Percentiles rank a stretch among this genome's conserved stretches.
Conservation (phyloP, 2,113 vertebrate genomes). For the Tachysurus vachellii region DNA sequence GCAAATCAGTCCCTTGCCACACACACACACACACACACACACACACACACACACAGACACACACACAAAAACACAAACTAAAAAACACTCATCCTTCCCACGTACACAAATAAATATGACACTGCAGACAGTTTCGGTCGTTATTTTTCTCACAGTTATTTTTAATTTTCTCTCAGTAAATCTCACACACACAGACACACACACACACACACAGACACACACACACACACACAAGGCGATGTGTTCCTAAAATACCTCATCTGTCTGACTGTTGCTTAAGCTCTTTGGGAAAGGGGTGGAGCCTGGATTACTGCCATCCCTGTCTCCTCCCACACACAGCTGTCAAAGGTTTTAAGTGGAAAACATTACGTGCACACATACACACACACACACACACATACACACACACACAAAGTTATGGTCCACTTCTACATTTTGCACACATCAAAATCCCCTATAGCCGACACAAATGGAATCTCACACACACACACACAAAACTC, state of each 20-base stretch:
- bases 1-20: conserved; percentile 48
- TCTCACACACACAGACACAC: conserved; percentile 18
- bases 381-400: conserved; percentile 13
- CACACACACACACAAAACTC: conserved; percentile 9
- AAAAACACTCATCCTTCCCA: conserved; percentile 27
- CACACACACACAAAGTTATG: conserved; percentile 4
- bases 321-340: conserved; percentile 43
- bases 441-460: background rate
- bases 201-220: conserved; percentile 14
- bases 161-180: conserved; percentile 24
- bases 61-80: conserved; percentile 14
- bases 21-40: conserved; percentile 24
- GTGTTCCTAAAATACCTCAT: conserved; percentile 57
- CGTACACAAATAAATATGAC: conserved; percentile 39
- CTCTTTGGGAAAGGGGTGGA: conserved; percentile 48
- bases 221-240: conserved; percentile 16
- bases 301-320: conserved; percentile 40
- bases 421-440: conserved; percentile 8
- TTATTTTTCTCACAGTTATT: conserved; percentile 44
- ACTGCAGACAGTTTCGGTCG: conserved; percentile 35
- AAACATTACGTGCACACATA: conserved; percentile 21
- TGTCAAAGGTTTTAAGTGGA: conserved; percentile 53
- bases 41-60: conserved; percentile 6
- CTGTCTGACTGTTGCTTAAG: conserved; percentile 49
- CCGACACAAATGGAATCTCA: background rate